Percentiles rank a stretch among this genome's conserved stretches.
Evolutionary conservation across 1,140 invertebrate genomes (phyloP).

Genomic region (Zaprionus capensis): DNA sequence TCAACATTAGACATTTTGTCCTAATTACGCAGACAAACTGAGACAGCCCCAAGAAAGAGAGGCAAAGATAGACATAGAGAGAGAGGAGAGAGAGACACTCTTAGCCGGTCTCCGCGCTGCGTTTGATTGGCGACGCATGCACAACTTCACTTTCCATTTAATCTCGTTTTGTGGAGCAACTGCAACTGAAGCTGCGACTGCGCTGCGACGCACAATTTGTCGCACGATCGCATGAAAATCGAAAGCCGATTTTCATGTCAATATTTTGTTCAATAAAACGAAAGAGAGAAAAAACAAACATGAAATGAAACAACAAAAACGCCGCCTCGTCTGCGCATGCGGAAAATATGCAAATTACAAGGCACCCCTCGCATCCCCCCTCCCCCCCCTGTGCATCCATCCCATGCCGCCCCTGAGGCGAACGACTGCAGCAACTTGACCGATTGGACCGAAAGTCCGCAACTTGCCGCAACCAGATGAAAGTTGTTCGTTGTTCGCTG

Average conservation of each 20-base stretch:
- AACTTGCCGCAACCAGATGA: conserved; percentile 49
- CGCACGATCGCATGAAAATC: conserved; percentile 66
- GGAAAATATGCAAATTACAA: conserved; percentile 81
- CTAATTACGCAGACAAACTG: conserved; percentile 75
- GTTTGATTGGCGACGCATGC: conserved; percentile 72
- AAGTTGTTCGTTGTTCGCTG: conserved; percentile 74
- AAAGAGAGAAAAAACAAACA: not conserved
- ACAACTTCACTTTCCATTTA: conserved; percentile 82
- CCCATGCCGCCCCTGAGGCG: conserved; percentile 22
- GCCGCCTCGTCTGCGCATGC: conserved; percentile 64
- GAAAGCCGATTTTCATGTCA: conserved; percentile 83
- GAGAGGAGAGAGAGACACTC: conserved; percentile 8
- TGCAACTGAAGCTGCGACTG: conserved; percentile 14
- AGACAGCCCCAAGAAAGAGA: conserved; percentile 25
- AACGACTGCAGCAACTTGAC: conserved; percentile 51
- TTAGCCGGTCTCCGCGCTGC: conserved; percentile 11
- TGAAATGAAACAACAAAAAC: not conserved
- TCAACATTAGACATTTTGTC: conserved; percentile 81
- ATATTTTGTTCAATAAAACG: conserved; percentile 79
- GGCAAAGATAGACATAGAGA: conserved; percentile 9
- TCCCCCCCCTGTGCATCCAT: not conserved
- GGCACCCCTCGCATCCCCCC: conserved; percentile 26
- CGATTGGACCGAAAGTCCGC: conserved; percentile 73
- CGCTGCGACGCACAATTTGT: conserved; percentile 69
- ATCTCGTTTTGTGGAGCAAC: conserved; percentile 73